Evolutionary conservation across 1,140 invertebrate species (phyloP).

Genomic region (Euborellia annulipes): DNA sequence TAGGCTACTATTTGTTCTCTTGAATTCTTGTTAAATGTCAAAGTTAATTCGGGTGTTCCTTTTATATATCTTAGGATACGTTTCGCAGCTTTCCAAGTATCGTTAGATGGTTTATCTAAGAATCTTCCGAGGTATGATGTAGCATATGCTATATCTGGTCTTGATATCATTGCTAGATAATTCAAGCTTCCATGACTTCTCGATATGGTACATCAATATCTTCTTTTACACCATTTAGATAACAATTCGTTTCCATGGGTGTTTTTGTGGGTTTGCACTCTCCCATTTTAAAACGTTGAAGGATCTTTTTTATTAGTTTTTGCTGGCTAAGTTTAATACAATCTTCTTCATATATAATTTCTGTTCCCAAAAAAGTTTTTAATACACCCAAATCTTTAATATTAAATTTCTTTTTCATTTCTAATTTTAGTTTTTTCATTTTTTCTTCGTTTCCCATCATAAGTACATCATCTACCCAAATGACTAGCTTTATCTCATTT

Average conservation of each 20-base stretch:
- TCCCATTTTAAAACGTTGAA: conserved; percentile 9
- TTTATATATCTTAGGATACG: conserved; percentile 26
- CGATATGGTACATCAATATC: too few relatives aligned
- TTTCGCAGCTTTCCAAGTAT: conserved; percentile 23
- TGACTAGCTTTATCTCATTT: neutral
- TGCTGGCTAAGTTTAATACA: conserved; percentile 2
- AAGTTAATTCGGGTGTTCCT: conserved; percentile 19
- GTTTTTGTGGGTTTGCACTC: conserved; percentile 8
- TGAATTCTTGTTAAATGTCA: conserved; percentile 14
- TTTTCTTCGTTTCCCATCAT: neutral
- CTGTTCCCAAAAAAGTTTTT: conserved; percentile 9
- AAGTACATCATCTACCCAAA: conserved; percentile 12
- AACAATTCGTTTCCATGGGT: conserved; percentile 9
- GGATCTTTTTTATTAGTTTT: conserved; percentile 2
- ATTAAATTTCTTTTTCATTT: conserved; percentile 4
- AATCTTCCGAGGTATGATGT: conserved; percentile 23
- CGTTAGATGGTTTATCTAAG: conserved; percentile 14
- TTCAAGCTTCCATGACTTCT: too few relatives aligned
- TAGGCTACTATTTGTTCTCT: conserved; percentile 17
- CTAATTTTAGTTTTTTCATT: conserved; percentile 6
- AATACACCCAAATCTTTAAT: conserved; percentile 1
- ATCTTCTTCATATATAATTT: neutral
- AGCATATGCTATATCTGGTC: conserved; percentile 30
- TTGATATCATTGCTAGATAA: conserved; percentile 26
- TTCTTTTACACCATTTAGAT: conserved; percentile 24